Base-by-base conservation (phyloP, 2,888 invertebrate genomes). In the Anthrax anthrax region DNA sequence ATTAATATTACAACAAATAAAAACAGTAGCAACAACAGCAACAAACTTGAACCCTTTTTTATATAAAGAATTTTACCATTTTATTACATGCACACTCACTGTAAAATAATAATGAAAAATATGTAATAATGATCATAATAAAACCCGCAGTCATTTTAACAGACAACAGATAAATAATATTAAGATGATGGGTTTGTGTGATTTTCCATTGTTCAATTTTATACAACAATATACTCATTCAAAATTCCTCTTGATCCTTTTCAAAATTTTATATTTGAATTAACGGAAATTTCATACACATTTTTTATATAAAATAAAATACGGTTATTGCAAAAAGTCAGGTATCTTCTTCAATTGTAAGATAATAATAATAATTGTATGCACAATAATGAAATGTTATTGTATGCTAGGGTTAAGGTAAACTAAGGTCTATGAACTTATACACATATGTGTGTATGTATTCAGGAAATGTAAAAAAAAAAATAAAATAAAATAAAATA, bases 221-320 rank as follows among this genome's bases (percentile, higher is more conserved):
- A 39, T 50, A 32, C 41, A 36, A n/a, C 23, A 40, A 40, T 41
- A 37, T 23, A 23, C 4, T 6, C 8, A 1, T 32, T 3, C 12
- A 12, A 32, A 8, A 32, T 32, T 3, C 12, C 29, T 47, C 43
- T 50, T 39, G 38, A 50, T 37, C 42, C 42, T 32, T 32, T 32
- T 1, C 13, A 32, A 32, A n/a, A n/a, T n/a, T n/a, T n/a, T 5
- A 32, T 3, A 5, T 12, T 12, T 32, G 29, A 48, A 48, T 50
- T 50, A 50, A 48, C 50, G 50, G 48, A 50, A 48, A 50, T 50
- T 50, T 50, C 48, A 50, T 50, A 47, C 50, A 41, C 48, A 47
- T 50, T 50, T 36, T 47, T 43, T 43, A 46, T 45, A 47, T 50
- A 47, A 47, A 47, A n/a, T n/a, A n/a, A n/a, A n/a, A n/a, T n/a